Conservation (phyloP, 2,113 vertebrate genomes). For the Solea solea region DNA sequence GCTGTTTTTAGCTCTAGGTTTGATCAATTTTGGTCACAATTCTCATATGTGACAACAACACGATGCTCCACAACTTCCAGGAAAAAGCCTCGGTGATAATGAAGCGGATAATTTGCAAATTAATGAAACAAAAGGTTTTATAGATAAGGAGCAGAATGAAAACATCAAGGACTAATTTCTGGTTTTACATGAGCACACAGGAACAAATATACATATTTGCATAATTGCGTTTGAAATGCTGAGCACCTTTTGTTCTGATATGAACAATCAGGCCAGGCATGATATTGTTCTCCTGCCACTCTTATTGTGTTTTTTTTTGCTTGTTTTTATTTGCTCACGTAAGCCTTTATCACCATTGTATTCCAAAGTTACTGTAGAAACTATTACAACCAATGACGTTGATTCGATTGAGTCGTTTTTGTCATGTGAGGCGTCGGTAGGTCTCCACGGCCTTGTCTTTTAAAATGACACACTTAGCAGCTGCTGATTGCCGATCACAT, state of each 20-base stretch:
- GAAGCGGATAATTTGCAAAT: not conserved
- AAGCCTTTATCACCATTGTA: not conserved
- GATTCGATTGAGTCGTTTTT: too few species aligned
- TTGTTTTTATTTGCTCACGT: not conserved
- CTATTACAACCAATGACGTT: too few species aligned
- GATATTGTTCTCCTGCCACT: not conserved
- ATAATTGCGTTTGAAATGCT: not conserved
- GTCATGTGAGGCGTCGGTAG: too few species aligned
- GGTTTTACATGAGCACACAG: not conserved
- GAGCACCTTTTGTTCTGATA: not conserved
- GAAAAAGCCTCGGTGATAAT: not conserved
- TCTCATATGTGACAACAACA: not conserved
- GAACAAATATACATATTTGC: not conserved
- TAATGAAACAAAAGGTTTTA: constrained; percentile 1
- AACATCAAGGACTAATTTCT: constrained; percentile 1
- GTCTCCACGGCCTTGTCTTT: too few species aligned
- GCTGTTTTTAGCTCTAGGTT: not conserved
- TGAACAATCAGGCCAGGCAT: not conserved
- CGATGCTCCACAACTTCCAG: not conserved
- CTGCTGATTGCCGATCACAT: too few species aligned
- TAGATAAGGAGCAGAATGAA: not conserved
- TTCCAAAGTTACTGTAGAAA: not conserved
- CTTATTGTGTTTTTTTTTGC: not conserved
- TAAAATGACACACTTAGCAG: too few species aligned
- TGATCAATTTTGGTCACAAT: not conserved